These are phyloP conservation scores for Corythaeola cristata DNA, from an alignment of 2,113 vertebrate genomes.

Conservation along the genomic window DNA sequence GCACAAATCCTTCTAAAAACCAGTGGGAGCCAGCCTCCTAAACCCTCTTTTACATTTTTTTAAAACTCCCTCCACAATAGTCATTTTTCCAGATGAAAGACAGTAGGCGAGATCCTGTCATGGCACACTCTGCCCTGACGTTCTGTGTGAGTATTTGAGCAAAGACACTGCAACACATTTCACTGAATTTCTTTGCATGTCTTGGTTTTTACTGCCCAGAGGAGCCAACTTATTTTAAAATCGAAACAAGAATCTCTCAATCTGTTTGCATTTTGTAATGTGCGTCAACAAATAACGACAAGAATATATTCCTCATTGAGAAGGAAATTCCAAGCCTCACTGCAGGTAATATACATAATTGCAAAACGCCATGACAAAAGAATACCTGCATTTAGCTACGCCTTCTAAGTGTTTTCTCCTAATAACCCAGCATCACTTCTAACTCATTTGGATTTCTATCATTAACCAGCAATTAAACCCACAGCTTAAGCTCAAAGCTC, in stretches of 20 bases:
- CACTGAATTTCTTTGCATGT: neutral
- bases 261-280: neutral
- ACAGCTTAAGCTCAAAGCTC: neutral
- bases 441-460: neutral
- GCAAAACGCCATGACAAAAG: neutral
- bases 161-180: neutral
- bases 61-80: neutral
- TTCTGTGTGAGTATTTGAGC: neutral
- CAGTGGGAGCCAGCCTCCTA: neutral
- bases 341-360: neutral
- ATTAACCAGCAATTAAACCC: neutral
- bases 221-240: neutral
- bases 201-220: neutral
- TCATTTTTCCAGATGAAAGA: neutral
- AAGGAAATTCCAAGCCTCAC: neutral
- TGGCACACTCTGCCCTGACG: neutral
- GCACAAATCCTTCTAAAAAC: neutral
- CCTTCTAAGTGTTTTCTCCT: neutral
- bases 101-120: neutral
- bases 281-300: neutral
- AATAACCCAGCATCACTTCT: neutral
- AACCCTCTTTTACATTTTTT: neutral
- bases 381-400: neutral
- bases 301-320: neutral
- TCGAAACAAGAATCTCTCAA: neutral